phyloP scores from a whole-genome alignment of 1,140 invertebrate species.

The Drosophila ananassae region DNA sequence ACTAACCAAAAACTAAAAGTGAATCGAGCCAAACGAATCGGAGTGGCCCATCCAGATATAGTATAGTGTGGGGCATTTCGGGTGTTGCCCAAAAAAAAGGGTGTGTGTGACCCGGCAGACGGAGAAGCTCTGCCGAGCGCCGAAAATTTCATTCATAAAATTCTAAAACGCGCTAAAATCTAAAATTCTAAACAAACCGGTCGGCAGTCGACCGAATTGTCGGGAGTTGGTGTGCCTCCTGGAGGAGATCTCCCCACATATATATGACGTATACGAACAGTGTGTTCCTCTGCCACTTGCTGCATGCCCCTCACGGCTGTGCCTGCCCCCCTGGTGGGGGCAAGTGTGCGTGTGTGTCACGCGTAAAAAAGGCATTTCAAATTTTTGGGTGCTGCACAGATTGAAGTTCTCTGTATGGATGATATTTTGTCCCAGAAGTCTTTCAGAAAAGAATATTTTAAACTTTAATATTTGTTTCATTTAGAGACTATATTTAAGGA shows the following conservation, averaged over 20 bases:
- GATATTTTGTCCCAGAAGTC: background rate
- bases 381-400: slow-evolving; percentile 8
- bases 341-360: slow-evolving; percentile 21
- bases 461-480: background rate
- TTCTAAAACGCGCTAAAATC: slow-evolving; percentile 83
- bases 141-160: slow-evolving; percentile 81
- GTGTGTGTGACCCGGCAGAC: background rate
- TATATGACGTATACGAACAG: slow-evolving; percentile 14
- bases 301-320: slow-evolving; percentile 10
- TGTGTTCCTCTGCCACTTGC: slow-evolving; percentile 16
- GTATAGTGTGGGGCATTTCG: background rate
- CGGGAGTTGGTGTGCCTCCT: slow-evolving; percentile 9
- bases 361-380: slow-evolving; percentile 49
- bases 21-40: slow-evolving; percentile 49
- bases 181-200: slow-evolving; percentile 79
- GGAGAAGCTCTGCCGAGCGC: slow-evolving; percentile 45
- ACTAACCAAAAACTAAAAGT: slow-evolving; percentile 81
- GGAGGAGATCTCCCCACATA: slow-evolving; percentile 11
- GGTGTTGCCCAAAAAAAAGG: background rate
- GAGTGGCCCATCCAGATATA: slow-evolving; percentile 9
- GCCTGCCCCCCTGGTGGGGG: background rate
- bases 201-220: slow-evolving; percentile 35
- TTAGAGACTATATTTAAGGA: background rate
- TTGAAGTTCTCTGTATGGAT: background rate
- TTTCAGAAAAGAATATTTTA: background rate